Evolutionary conservation across 2,113 vertebrate genomes (phyloP), one percentile per base, ranked within the genome.

Genomic region (Lasiurus borealis): DNA sequence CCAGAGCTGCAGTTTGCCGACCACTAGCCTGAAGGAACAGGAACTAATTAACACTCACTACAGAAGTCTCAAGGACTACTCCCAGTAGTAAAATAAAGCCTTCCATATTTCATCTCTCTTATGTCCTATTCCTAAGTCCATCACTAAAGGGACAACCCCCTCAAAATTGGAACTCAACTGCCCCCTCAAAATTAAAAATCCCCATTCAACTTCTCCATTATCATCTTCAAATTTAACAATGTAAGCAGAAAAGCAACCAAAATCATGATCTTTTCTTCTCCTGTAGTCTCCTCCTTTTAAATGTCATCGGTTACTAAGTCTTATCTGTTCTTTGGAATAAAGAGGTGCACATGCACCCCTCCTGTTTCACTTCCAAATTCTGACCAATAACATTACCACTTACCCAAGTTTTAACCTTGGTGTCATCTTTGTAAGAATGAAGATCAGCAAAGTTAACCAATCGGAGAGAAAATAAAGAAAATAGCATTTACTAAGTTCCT

Each of bases 351-450:
- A 59, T 1, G 16, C 40, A n/a, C 11, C 50, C 29, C 59, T 94
- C 34, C 62, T 29, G 57, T 27, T 89, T 92, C 25, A 88, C 62
- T 71, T 78, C 75, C 69, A 94, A 86, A 75, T 71, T 85, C 75
- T 82, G 5, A 68, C 34, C 68, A 77, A 25, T 16, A 25, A 78
- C 66, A 31, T 73, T 27, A 76, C 44, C 44, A 86, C 46, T 69
- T 9, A 90, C 9, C 12, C 75, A 83, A 52, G 29, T 52, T 93
- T 21, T 57, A 76, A 92, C 72, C 21, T 29, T 75, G 64, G 36
- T 59, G 73, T 59, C 34, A 44, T 69, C 54, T 83, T 91, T 48
- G 2, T 36, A 94, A 92, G 83, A 91, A 93, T 50, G 12, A 62
- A 85, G 86, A 73, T 12, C 59, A 85, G 31, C 85, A 72, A 76